Evolutionary conservation across 2,797 vertebrate species (phyloP).

Genomic region (Crenichthys baileyi): DNA sequence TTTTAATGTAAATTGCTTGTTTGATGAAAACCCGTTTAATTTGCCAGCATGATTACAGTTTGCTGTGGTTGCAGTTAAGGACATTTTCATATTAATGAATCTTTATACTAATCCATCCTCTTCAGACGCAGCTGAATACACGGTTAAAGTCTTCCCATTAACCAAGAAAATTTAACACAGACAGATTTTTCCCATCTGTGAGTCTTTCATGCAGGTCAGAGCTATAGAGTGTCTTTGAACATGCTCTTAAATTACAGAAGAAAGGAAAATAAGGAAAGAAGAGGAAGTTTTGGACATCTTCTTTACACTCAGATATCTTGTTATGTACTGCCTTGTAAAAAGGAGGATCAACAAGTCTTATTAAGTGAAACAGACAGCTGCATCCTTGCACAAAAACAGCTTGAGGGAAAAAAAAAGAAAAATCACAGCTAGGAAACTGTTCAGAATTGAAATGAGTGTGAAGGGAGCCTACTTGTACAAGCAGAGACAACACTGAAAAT

Average conservation of each 20-base stretch:
- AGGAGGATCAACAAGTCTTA: constrained; percentile 59
- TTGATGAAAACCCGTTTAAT: constrained; percentile 67
- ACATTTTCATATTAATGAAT: constrained; percentile 75
- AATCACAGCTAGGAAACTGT: constrained; percentile 64
- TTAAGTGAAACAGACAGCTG: constrained; percentile 68
- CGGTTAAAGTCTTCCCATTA: constrained; percentile 57
- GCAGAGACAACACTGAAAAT: constrained; percentile 31
- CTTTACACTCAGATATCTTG: constrained; percentile 66
- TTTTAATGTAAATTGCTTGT: constrained; percentile 71
- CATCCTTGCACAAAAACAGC: constrained; percentile 51
- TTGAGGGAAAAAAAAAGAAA: constrained; percentile 35
- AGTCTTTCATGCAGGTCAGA: constrained; percentile 36
- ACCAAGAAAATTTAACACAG: constrained; percentile 39
- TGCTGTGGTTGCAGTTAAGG: constrained; percentile 76
- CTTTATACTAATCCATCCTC: constrained; percentile 69
- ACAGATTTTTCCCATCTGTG: constrained; percentile 19
- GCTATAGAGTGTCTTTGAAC: constrained; percentile 23
- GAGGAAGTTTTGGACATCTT: constrained; percentile 50
- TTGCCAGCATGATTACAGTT: constrained; percentile 68
- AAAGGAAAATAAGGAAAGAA: neutral
- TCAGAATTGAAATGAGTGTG: constrained; percentile 70
- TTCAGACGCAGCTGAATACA: constrained; percentile 65
- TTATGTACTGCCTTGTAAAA: constrained; percentile 55
- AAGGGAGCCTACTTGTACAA: constrained; percentile 53
- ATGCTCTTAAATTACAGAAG: constrained; percentile 38